Percentiles rank a stretch among this genome's conserved stretches.
Evolutionary conservation across 2,888 invertebrate species (phyloP).

Genomic region (Hylaea fasciaria): DNA sequence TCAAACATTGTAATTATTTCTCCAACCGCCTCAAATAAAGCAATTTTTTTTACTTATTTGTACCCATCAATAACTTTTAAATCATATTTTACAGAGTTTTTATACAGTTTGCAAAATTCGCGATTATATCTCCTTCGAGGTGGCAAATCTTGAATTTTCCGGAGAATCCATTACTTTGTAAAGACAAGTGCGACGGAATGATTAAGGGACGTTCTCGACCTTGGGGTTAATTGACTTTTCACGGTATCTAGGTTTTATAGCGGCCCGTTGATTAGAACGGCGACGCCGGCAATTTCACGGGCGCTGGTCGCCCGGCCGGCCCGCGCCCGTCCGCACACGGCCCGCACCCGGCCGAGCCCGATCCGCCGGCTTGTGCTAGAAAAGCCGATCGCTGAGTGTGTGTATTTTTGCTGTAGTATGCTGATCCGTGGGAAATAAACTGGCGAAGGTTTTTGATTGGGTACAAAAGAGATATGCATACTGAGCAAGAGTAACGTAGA

Average conservation of each 20-base stretch:
- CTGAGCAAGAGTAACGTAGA: too few species aligned
- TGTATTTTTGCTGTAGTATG: background rate
- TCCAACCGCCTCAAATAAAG: too few species aligned
- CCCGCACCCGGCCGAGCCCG: background rate
- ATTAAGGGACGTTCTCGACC: slow-evolving; percentile 36
- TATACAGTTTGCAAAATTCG: too few species aligned
- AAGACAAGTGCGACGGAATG: slow-evolving; percentile 27
- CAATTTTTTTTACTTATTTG: too few species aligned
- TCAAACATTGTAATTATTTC: too few species aligned
- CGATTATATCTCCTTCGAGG: background rate
- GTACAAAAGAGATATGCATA: too few species aligned
- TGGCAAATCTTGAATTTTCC: slow-evolving; percentile 9
- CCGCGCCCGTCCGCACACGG: background rate
- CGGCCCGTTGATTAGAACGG: slow-evolving; percentile 44
- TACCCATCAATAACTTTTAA: too few species aligned
- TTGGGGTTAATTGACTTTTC: slow-evolving; percentile 49
- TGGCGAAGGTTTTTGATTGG: too few species aligned
- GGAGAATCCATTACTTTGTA: slow-evolving; percentile 26
- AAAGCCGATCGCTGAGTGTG: slow-evolving; percentile 19
- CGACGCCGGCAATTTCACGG: slow-evolving; percentile 44
- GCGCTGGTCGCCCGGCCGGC: slow-evolving; percentile 17
- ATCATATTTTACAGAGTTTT: too few species aligned
- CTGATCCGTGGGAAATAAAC: background rate
- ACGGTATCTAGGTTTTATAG: slow-evolving; percentile 48
- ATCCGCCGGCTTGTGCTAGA: too few species aligned